These are phyloP conservation scores for Xestobium rufovillosum DNA, from an alignment of 2,888 invertebrate species.

Conservation along the genomic window DNA sequence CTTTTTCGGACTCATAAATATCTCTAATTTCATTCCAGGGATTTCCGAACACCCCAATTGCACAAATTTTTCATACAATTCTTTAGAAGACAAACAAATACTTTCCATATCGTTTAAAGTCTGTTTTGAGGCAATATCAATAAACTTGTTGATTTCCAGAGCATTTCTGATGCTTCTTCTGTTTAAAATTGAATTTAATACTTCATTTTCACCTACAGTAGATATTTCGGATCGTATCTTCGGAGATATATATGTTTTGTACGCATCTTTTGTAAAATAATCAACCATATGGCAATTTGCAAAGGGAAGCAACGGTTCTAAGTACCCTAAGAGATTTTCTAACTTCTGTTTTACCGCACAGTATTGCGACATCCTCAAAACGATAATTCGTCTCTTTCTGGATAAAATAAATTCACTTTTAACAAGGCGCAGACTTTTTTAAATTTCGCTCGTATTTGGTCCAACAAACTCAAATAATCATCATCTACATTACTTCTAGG, in stretches of 20 bases:
- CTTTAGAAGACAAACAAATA: slow-evolving; percentile 43
- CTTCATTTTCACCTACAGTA: slow-evolving; percentile 38
- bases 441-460: slow-evolving; percentile 59
- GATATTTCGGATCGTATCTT: slow-evolving; percentile 48
- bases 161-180: slow-evolving; percentile 23
- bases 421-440: slow-evolving; percentile 61
- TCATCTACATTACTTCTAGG: slow-evolving; percentile 59
- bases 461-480: slow-evolving; percentile 56
- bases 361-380: slow-evolving; percentile 47
- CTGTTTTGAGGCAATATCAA: slow-evolving; percentile 30
- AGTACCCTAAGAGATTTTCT: slow-evolving; percentile 36
- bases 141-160: slow-evolving; percentile 30
- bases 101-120: slow-evolving; percentile 32
- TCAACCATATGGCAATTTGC: slow-evolving; percentile 74
- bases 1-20: slow-evolving; percentile 75
- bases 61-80: slow-evolving; percentile 40
- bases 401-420: slow-evolving; percentile 50
- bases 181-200: slow-evolving; percentile 48
- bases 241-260: slow-evolving; percentile 53
- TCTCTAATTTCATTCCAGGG: slow-evolving; percentile 44
- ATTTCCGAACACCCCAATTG: slow-evolving; percentile 36
- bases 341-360: slow-evolving; percentile 18
- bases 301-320: slow-evolving; percentile 54
- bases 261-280: slow-evolving; percentile 57
- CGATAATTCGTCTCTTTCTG: slow-evolving; percentile 51